These are phyloP conservation scores for Vimba vimba DNA, from an alignment of 2,113 vertebrate genomes.

Conservation along the genomic window DNA sequence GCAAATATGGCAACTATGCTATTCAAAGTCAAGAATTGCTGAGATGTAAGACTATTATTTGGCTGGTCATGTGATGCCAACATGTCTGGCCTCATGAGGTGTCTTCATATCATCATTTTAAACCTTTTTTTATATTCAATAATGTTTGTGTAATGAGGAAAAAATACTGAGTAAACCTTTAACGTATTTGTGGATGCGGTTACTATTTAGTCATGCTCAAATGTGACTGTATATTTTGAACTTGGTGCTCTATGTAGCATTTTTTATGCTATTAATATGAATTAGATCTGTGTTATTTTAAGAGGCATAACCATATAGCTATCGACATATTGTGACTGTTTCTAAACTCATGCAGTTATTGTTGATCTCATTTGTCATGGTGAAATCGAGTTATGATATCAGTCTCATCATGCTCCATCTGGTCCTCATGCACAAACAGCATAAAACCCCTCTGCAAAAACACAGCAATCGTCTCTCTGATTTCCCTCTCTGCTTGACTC, in stretches of 20 bases:
- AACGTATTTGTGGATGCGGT: not conserved
- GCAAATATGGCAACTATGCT: no score
- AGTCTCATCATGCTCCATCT: slow-evolving; percentile 36
- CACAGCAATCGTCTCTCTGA: slow-evolving; percentile 6
- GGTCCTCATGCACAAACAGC: slow-evolving; percentile 10
- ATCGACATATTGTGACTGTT: slow-evolving; percentile 19
- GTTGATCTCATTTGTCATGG: slow-evolving; percentile 7
- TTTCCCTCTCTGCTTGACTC: slow-evolving; percentile 32
- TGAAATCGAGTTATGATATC: slow-evolving; percentile 50
- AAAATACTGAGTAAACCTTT: not conserved
- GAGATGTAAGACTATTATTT: no score
- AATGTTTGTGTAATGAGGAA: not conserved
- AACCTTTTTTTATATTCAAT: not conserved
- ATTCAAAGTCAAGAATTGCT: no score
- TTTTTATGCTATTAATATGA: not conserved
- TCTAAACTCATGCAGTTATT: slow-evolving; percentile 5
- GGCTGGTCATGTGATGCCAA: not conserved
- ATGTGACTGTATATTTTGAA: not conserved
- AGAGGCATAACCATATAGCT: slow-evolving; percentile 5
- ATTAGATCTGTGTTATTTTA: slow-evolving; percentile 6
- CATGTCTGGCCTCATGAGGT: not conserved
- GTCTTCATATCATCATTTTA: not conserved
- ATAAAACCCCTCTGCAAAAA: not conserved
- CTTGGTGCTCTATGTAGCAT: not conserved
- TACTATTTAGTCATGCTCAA: not conserved